phyloP scores from a whole-genome alignment of 2,797 vertebrate species.

The Diglossa cyanea region DNA sequence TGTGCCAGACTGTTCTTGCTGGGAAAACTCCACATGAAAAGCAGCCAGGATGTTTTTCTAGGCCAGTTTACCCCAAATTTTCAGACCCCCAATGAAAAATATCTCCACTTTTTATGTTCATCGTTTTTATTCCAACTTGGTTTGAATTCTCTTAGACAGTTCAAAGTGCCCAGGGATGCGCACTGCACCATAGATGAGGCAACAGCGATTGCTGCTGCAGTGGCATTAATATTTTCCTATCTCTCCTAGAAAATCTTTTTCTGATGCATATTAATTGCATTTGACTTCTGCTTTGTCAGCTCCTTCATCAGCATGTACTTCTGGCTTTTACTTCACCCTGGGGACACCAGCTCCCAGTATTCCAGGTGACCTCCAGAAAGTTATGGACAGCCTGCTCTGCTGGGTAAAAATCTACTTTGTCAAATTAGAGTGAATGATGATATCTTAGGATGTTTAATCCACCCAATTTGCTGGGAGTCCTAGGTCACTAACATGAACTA shows the following conservation, averaged over 20 bases:
- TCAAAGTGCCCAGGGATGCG: not conserved
- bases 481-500: not conserved
- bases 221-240: not conserved
- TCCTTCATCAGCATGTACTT: not conserved
- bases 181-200: not conserved
- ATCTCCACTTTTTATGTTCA: not conserved
- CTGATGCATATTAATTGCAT: not conserved
- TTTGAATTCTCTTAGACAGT: not conserved
- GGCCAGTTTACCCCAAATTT: not conserved
- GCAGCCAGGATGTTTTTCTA: not conserved
- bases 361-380: not conserved
- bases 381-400: not conserved
- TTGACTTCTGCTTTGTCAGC: constrained; percentile 12
- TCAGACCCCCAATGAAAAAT: not conserved
- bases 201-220: not conserved
- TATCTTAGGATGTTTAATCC: not conserved
- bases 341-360: not conserved
- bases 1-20: not conserved
- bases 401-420: not conserved
- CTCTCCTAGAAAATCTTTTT: not conserved
- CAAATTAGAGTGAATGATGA: not conserved
- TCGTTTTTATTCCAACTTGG: not conserved
- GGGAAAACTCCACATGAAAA: not conserved
- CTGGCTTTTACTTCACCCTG: not conserved
- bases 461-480: not conserved